phyloP scores from a whole-genome alignment of 2,888 invertebrate genomes.

The Noctua janthe region DNA sequence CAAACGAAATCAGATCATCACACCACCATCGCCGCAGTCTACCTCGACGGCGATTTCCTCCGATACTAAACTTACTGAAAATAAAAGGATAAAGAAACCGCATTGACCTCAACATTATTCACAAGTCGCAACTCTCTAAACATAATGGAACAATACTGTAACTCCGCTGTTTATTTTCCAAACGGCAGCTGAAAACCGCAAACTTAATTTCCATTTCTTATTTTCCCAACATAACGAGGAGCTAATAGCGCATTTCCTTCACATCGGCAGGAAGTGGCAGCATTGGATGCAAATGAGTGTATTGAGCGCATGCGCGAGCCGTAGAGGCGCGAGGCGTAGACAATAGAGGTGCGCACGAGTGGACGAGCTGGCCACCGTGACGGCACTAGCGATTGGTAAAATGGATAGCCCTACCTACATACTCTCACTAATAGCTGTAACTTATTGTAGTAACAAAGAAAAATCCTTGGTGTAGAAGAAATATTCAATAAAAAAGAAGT shows the following conservation, averaged over 20 bases:
- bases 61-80: neutral
- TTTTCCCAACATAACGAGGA: constrained; percentile 40
- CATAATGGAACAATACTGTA: constrained; percentile 18
- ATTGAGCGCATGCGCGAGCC: constrained; percentile 40
- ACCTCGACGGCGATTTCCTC: no score
- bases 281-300: constrained; percentile 67
- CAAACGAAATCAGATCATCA: no score
- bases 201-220: constrained; percentile 32
- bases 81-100: neutral
- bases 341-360: constrained; percentile 59
- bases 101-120: neutral
- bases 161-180: neutral
- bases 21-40: no score
- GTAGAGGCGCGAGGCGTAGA: constrained; percentile 49
- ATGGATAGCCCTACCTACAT: constrained; percentile 16
- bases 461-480: neutral
- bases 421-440: constrained; percentile 23
- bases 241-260: constrained; percentile 57
- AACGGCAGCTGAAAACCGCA: constrained; percentile 17
- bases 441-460: neutral
- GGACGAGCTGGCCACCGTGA: constrained; percentile 44
- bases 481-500: neutral
- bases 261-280: constrained; percentile 60
- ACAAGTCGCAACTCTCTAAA: constrained; percentile 10
- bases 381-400: constrained; percentile 12